Percentiles rank a stretch among this genome's conserved stretches.
Evolutionary conservation across 2,888 invertebrate genomes (phyloP).

Genomic region (Hemistola chrysoprasaria): DNA sequence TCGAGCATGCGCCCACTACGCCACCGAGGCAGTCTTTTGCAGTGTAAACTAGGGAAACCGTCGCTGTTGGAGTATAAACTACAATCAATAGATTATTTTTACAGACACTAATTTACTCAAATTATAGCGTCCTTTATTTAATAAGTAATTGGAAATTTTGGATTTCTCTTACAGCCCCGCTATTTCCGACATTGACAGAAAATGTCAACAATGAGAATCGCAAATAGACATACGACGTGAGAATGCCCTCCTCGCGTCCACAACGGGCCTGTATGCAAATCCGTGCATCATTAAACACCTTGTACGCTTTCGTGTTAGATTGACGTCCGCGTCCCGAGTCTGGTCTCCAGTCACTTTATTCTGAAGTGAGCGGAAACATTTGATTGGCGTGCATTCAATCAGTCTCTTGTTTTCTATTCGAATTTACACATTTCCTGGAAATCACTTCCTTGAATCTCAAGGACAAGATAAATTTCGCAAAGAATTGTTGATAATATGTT

Average conservation of each 20-base stretch:
- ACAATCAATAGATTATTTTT: too few species aligned
- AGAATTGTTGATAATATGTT: too few species aligned
- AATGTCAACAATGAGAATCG: slow-evolving; percentile 8
- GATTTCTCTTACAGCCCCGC: too few species aligned
- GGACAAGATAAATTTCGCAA: too few species aligned
- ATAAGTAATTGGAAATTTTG: not conserved
- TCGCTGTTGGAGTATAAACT: too few species aligned
- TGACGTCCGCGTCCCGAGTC: slow-evolving; percentile 58
- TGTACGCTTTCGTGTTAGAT: slow-evolving; percentile 66
- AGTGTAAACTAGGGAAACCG: too few species aligned
- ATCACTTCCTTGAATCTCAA: too few species aligned
- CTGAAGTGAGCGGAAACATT: slow-evolving; percentile 54
- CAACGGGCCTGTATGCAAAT: slow-evolving; percentile 75
- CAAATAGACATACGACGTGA: slow-evolving; percentile 68
- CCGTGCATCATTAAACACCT: slow-evolving; percentile 80
- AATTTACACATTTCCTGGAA: slow-evolving; percentile 23
- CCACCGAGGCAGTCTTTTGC: too few species aligned
- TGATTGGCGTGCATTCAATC: slow-evolving; percentile 70
- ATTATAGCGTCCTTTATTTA: too few species aligned
- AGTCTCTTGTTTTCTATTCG: slow-evolving; percentile 35
- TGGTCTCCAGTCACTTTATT: too few species aligned
- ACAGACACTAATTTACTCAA: too few species aligned
- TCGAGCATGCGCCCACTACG: too few species aligned
- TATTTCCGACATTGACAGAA: slow-evolving; percentile 14
- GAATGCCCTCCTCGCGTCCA: slow-evolving; percentile 58